Percentiles rank a stretch among this genome's conserved stretches.
Conservation (phyloP, 2,797 vertebrate species). For the Cryptoprocta ferox region DNA sequence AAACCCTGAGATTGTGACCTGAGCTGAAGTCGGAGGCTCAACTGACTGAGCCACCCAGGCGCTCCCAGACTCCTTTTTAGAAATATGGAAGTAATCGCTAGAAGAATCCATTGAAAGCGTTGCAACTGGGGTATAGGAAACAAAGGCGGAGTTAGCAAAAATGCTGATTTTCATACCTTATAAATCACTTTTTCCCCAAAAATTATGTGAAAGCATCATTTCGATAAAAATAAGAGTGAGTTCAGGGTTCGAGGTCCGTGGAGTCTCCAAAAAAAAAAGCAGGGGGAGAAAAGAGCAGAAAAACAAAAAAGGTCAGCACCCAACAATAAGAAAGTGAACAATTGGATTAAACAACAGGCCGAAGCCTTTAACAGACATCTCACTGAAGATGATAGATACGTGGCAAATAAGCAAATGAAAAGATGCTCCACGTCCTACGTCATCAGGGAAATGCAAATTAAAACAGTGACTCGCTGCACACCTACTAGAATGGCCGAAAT, state of each 20-base stretch:
- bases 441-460: neutral
- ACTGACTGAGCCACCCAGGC: no score
- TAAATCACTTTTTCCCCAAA: neutral
- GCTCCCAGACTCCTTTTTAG: neutral
- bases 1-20: no score
- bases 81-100: neutral
- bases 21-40: no score
- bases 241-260: neutral
- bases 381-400: neutral
- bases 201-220: neutral
- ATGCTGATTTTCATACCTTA: neutral
- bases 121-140: neutral
- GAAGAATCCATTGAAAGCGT: neutral
- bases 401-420: neutral
- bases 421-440: neutral
- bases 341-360: neutral
- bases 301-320: neutral
- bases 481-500: neutral
- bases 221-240: neutral
- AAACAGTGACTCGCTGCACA: neutral
- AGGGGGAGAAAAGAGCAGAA: neutral
- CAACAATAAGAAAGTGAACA: neutral
- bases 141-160: neutral
- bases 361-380: neutral
- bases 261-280: neutral